These are phyloP conservation scores for Thymallus thymallus DNA, from an alignment of 2,113 vertebrate species.

Conservation along the genomic window DNA sequence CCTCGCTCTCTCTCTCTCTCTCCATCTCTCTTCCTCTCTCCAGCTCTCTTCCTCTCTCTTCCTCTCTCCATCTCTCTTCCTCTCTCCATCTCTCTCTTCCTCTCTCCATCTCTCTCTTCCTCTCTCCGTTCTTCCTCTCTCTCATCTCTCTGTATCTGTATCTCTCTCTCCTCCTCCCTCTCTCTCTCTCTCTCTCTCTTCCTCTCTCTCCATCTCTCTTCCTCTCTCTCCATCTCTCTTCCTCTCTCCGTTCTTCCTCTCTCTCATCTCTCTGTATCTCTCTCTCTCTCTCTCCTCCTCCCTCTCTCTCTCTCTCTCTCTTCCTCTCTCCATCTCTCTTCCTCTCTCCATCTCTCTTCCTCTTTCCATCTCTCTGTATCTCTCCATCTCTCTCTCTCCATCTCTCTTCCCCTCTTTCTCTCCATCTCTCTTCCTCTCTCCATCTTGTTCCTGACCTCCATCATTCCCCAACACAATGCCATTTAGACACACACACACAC, in stretches of 20 bases:
- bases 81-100: not conserved
- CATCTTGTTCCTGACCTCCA: conserved; percentile 74
- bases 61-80: not conserved
- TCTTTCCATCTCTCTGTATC: not conserved
- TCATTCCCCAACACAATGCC: conserved; percentile 64
- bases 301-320: not conserved
- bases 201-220: not conserved
- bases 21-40: conserved; percentile 54
- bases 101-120: conserved; percentile 8
- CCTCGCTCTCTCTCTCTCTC: not conserved
- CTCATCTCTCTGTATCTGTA: too few species aligned
- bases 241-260: conserved; percentile 54
- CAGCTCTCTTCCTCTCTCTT: not conserved
- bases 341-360: not conserved
- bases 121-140: too few species aligned
- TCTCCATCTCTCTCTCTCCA: conserved; percentile 55
- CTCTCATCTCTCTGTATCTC: too few species aligned
- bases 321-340: not conserved
- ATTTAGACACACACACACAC: conserved; percentile 46
- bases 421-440: conserved; percentile 61
- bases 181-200: not conserved
- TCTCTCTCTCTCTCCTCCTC: too few species aligned
- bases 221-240: not conserved
- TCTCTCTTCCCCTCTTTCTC: not conserved
- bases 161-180: not conserved